phyloP scores from a whole-genome alignment of 2,113 vertebrate genomes.

The Callochromis pleurospilus region DNA sequence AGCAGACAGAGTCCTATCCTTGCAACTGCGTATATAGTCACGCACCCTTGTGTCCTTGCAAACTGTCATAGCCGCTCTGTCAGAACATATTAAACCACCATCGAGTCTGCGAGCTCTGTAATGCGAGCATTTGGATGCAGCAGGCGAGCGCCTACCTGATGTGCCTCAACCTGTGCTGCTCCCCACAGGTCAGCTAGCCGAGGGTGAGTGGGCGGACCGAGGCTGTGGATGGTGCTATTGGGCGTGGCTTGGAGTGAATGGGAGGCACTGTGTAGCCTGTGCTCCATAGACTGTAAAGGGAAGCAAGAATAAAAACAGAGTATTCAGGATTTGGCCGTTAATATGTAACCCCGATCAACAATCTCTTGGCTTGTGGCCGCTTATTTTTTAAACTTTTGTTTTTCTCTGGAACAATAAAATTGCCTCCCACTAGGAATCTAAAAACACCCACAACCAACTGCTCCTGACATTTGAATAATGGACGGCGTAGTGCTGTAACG shows the following conservation, averaged over 20 bases:
- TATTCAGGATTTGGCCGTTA: not conserved
- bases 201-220: constrained; percentile 76
- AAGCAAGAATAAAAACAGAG: not conserved
- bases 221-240: constrained; percentile 78
- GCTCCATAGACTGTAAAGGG: constrained; percentile 56
- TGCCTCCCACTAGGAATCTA: not conserved
- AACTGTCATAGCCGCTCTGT: not conserved
- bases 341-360: not conserved
- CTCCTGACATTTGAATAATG: not conserved
- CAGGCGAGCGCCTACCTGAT: constrained; percentile 49
- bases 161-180: constrained; percentile 72
- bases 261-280: constrained; percentile 66
- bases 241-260: constrained; percentile 75
- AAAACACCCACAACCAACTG: not conserved
- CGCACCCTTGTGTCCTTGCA: not conserved
- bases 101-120: not conserved
- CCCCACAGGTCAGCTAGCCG: constrained; percentile 84
- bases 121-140: constrained; percentile 23
- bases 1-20: not conserved
- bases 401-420: not conserved
- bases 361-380: not conserved
- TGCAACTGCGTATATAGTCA: not conserved
- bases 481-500: not conserved
- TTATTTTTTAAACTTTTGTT: not conserved
- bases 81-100: not conserved